Percentiles rank a stretch among this genome's conserved stretches.
These are phyloP conservation scores for Anhinga rufa DNA, from an alignment of 2,113 vertebrate genomes.

Conservation along the genomic window DNA sequence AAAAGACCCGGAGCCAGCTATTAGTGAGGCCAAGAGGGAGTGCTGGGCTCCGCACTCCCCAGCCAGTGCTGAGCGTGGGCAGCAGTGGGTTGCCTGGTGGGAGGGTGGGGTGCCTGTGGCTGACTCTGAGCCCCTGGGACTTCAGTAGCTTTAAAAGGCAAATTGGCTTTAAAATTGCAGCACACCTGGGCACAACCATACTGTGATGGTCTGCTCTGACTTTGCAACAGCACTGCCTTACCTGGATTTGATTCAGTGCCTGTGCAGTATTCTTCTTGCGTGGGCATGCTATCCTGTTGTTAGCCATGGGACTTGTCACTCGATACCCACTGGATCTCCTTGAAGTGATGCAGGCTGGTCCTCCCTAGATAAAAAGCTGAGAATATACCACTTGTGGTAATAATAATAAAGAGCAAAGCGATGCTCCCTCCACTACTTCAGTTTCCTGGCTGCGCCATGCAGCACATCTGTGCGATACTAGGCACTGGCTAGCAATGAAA, in stretches of 20 bases:
- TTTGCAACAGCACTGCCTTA: not conserved
- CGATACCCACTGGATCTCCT: not conserved
- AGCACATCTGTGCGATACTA: not conserved
- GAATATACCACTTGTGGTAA: not conserved
- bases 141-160: not conserved
- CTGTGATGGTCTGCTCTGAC: rapidly evolving
- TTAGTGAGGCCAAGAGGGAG: not conserved
- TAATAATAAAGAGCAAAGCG: not conserved
- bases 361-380: not conserved
- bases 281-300: not conserved
- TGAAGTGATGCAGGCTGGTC: not conserved
- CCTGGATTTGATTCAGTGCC: not conserved
- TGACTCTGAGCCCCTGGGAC: rapidly evolving
- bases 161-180: not conserved
- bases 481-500: not conserved
- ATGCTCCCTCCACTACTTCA: not conserved
- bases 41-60: rapidly evolving
- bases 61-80: not conserved
- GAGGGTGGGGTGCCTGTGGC: not conserved
- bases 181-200: rapidly evolving
- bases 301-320: not conserved
- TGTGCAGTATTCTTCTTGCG: not conserved
- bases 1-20: not conserved
- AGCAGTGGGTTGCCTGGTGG: rapidly evolving
- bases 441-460: not conserved